Evolutionary conservation across 2,888 invertebrate genomes (phyloP).

Genomic region (Erynnis tages): DNA sequence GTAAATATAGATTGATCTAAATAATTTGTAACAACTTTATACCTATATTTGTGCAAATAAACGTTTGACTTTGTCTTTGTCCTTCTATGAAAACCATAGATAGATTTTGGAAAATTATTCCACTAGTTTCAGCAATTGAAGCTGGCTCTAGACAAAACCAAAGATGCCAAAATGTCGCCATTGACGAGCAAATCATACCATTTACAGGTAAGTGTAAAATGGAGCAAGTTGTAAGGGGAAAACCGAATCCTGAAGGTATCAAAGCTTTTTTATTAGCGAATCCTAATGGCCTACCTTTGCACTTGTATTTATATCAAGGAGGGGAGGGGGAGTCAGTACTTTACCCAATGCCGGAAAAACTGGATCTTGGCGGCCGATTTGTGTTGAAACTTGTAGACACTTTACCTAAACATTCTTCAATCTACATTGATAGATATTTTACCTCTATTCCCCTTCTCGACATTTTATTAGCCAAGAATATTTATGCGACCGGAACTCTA

Average conservation of each 20-base stretch:
- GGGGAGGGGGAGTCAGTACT: conserved; percentile 31
- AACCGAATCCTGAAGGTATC: too few relatives aligned
- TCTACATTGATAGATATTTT: too few relatives aligned
- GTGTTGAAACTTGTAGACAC: conserved; percentile 8
- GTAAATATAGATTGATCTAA: too few relatives aligned
- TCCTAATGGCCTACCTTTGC: conserved; percentile 34
- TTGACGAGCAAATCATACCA: conserved; percentile 40
- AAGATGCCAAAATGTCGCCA: conserved; percentile 30
- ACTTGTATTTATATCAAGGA: conserved; percentile 38
- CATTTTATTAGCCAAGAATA: too few relatives aligned
- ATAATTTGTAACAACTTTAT: too few relatives aligned
- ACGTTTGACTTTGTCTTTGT: too few relatives aligned
- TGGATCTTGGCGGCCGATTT: conserved; percentile 32
- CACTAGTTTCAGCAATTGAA: conserved; percentile 27
- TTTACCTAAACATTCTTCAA: too few relatives aligned
- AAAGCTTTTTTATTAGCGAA: conserved; percentile 37
- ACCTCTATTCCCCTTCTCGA: too few relatives aligned
- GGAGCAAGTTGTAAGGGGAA: conserved; percentile 36
- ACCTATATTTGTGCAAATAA: too few relatives aligned
- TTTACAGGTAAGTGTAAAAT: conserved; percentile 35
- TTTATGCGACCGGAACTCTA: too few relatives aligned
- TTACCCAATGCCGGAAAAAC: conserved; percentile 30
- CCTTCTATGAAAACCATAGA: conserved; percentile 8
- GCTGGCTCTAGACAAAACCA: conserved; percentile 29
- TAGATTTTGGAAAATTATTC: conserved; percentile 29